phyloP scores from a whole-genome alignment of 1,140 invertebrate species.

The Parapsyche elsis region DNA sequence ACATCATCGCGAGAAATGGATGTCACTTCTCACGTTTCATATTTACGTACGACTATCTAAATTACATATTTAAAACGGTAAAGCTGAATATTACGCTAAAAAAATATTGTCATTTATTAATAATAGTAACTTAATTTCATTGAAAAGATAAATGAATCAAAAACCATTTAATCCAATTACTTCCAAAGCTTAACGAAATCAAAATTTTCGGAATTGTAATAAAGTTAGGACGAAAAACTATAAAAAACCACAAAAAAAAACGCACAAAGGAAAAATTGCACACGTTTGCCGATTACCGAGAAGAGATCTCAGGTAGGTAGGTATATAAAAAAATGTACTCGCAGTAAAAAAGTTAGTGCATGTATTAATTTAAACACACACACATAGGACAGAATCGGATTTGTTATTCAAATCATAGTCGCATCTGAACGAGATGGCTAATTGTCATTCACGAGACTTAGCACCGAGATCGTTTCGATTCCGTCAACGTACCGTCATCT shows the following conservation, averaged over 20 bases:
- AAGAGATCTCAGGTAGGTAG: neutral
- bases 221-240: too few relatives aligned
- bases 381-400: neutral
- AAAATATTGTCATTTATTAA: too few relatives aligned
- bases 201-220: too few relatives aligned
- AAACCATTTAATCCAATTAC: too few relatives aligned
- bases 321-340: neutral
- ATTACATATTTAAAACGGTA: too few relatives aligned
- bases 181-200: too few relatives aligned
- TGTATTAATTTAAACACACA: neutral
- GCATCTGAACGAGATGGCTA: neutral
- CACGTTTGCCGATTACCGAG: neutral
- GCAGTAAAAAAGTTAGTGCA: neutral
- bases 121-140: too few relatives aligned
- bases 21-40: neutral
- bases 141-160: too few relatives aligned
- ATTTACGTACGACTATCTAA: neutral
- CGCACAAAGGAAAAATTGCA: too few relatives aligned
- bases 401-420: conserved; percentile 20
- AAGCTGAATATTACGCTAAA: too few relatives aligned
- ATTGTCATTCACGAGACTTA: conserved; percentile 11
- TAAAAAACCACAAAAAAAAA: too few relatives aligned
- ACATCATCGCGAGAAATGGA: conserved; percentile 15
- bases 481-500: conserved; percentile 8
- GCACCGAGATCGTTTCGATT: conserved; percentile 18